Percentiles rank a stretch among this genome's conserved stretches.
phyloP scores from a whole-genome alignment of 2,113 vertebrate species.

The Menura novaehollandiae region DNA sequence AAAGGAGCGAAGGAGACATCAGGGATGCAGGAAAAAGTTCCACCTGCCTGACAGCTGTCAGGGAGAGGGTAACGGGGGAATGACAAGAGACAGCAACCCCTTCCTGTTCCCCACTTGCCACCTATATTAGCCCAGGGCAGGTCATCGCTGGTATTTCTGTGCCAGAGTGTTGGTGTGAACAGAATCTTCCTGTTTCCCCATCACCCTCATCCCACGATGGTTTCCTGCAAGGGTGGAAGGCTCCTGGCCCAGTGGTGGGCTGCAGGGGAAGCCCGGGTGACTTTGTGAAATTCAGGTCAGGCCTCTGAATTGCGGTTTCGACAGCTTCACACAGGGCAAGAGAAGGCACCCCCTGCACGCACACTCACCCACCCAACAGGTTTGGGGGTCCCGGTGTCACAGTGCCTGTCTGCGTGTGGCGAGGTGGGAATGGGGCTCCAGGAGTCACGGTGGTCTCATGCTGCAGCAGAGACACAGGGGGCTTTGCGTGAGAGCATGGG shows the following conservation, averaged over 20 bases:
- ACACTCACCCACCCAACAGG: neutral
- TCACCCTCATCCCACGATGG: neutral
- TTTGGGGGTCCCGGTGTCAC: neutral
- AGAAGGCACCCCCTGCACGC: neutral
- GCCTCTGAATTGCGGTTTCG: neutral
- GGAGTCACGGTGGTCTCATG: neutral
- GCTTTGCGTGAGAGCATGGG: neutral
- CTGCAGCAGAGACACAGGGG: neutral
- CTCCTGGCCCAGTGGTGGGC: neutral
- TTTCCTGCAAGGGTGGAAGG: neutral
- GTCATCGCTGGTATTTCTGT: neutral
- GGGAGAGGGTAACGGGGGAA: neutral
- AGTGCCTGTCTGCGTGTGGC: rapidly evolving
- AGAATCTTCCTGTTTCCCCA: neutral
- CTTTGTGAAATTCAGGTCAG: neutral
- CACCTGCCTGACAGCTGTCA: neutral
- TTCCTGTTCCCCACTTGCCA: neutral
- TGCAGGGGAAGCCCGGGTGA: neutral
- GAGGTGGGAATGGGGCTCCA: neutral
- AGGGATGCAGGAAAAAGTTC: neutral
- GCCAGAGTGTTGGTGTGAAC: neutral
- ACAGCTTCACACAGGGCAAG: neutral
- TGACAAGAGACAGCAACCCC: neutral
- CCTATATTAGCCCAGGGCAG: neutral
- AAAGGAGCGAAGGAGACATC: neutral